phyloP scores from a whole-genome alignment of 2,888 invertebrate species.

The Stegophylla sp. region DNA sequence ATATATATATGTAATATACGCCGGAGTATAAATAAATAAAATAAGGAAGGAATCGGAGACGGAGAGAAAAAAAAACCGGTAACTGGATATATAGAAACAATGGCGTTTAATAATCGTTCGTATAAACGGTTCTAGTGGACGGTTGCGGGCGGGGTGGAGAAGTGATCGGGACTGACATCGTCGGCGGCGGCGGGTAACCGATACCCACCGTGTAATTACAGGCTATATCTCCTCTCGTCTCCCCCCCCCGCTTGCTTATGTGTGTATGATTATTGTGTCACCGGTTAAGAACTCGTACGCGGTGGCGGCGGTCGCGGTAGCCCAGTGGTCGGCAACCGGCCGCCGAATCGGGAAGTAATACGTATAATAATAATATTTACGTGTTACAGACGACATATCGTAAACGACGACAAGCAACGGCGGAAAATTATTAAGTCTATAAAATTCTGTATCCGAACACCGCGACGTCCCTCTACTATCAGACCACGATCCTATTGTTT shows the following conservation, averaged over 20 bases:
- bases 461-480: no score
- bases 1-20: not conserved
- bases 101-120: conserved; percentile 57
- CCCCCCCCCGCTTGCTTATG: not conserved
- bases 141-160: conserved; percentile 55
- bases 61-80: conserved; percentile 34
- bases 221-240: conserved; percentile 30
- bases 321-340: conserved; percentile 46
- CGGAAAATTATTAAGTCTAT: no score
- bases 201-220: conserved; percentile 58
- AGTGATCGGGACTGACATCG: conserved; percentile 52
- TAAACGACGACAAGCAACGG: no score
- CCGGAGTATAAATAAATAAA: conserved; percentile 16
- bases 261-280: conserved; percentile 57
- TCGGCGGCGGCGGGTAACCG: conserved; percentile 55
- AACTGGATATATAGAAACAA: conserved; percentile 53
- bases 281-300: conserved; percentile 57
- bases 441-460: no score
- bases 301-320: conserved; percentile 14
- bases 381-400: no score
- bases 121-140: conserved; percentile 50
- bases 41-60: conserved; percentile 45
- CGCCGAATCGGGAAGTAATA: no score
- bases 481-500: no score
- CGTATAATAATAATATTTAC: no score